Evolutionary conservation across 1,140 invertebrate species (phyloP).

Genomic region (Ceratosolen fusciceps): DNA sequence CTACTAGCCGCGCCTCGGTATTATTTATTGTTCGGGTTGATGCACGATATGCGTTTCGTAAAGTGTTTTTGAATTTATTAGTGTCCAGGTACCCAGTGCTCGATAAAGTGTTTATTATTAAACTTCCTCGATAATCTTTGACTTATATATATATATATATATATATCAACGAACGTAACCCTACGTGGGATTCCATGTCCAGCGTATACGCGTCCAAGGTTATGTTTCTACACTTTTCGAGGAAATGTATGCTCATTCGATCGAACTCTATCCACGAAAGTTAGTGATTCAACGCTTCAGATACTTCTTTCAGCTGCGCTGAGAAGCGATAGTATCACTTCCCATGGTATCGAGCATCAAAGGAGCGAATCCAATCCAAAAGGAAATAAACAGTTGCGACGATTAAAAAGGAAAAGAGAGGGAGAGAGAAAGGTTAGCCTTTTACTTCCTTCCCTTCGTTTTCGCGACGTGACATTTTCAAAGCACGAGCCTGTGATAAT

Average conservation of each 20-base stretch:
- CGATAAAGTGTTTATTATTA: not conserved
- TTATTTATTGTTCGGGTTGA: not conserved
- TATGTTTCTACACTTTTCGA: constrained; percentile 1
- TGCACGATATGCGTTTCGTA: not conserved
- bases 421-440: not conserved
- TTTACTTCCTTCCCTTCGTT: not conserved
- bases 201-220: not conserved
- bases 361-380: no score
- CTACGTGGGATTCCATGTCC: not conserved
- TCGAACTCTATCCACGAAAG: not conserved
- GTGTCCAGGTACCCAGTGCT: not conserved
- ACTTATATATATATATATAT: not conserved
- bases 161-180: not conserved
- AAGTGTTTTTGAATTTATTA: not conserved
- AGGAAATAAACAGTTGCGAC: no score
- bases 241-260: not conserved
- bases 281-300: not conserved
- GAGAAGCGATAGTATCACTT: not conserved
- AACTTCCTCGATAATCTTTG: no score
- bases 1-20: not conserved
- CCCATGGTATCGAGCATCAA: no score
- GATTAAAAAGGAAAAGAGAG: no score
- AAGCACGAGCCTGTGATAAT: not conserved
- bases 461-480: not conserved
- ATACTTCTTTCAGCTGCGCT: not conserved